Base-by-base conservation (phyloP, 2,888 invertebrate genomes). In the Drosophila buzzatii region DNA sequence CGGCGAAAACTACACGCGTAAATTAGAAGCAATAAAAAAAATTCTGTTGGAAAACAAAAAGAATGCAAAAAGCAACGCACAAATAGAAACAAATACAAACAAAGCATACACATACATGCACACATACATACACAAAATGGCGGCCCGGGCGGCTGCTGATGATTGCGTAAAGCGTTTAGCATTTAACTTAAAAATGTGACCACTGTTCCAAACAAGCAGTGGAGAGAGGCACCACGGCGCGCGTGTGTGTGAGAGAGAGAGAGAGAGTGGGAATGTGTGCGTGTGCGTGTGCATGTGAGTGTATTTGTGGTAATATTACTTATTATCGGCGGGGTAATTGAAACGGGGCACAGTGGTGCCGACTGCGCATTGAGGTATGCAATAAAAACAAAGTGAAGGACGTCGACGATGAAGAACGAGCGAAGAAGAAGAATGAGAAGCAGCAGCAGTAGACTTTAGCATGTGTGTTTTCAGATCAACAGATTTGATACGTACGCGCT, bases 1-100 rank as follows among this genome's bases (percentile, higher is more conserved):
- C 77, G 68, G 63, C 65, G 72, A 83, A 77, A 81, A 66, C 78
- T 72, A 80, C 55, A 81, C 81, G 77, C 89, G 77, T 81, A 80
- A 83, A 81, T 83, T 81, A 73, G 67, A 80, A 70, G 69, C 67
- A 80, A 70, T 70, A 88, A 85, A 65, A 64, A 27, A 27, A 70
- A 68, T 56, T 35, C 27, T 59, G 31, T 39, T 62, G 35, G 39
- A 20, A 56, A 37, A 53, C 7, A 53, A 56, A 53, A 58, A 51
- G 37, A 55, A 55, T 68, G 45, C 55, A 69, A 58, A 55, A 47
- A 35, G 35, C 49, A 12, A 59, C 39, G 37, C 35, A 60, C 39
- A 42, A 59, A 47, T 41, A 45, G 31, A 68, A 44, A 52, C 27
- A 44, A 39, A 64, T 44, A 37, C 23, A 73, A 41, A 55, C 44